Conservation (phyloP, 2,888 invertebrate genomes). For the Thera britannica region DNA sequence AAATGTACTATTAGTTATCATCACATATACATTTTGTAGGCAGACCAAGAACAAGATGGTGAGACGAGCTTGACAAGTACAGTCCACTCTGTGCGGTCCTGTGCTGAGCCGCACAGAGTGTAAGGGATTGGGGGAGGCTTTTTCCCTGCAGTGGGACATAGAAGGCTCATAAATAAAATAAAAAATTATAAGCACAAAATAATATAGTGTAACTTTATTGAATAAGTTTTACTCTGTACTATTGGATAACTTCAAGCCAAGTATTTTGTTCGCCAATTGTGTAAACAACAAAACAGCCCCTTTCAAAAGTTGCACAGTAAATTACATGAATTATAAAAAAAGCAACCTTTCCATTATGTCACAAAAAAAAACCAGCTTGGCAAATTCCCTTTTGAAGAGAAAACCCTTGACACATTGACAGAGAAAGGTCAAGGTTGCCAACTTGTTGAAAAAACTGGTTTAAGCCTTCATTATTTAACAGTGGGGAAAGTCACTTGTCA, state of each 20-base stretch:
- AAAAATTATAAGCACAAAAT: no score
- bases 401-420: constrained; percentile 55
- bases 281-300: not conserved
- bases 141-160: no score
- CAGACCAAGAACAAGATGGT: no score
- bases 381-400: constrained; percentile 42
- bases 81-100: no score
- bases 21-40: no score
- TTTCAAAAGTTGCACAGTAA: not conserved
- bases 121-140: no score
- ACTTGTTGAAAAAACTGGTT: constrained; percentile 25
- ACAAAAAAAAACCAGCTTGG: constrained; percentile 39
- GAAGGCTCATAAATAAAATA: no score
- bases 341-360: constrained; percentile 19
- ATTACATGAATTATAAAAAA: not conserved
- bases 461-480: constrained; percentile 21
- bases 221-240: not conserved
- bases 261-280: not conserved
- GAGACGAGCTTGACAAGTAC: no score
- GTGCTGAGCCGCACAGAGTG: no score
- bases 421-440: constrained; percentile 48
- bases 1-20: no score
- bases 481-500: constrained; percentile 11
- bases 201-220: no score
- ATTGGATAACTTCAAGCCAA: not conserved